Conservation (phyloP, 2,888 invertebrate genomes). For the Hydropsyche betteni region DNA sequence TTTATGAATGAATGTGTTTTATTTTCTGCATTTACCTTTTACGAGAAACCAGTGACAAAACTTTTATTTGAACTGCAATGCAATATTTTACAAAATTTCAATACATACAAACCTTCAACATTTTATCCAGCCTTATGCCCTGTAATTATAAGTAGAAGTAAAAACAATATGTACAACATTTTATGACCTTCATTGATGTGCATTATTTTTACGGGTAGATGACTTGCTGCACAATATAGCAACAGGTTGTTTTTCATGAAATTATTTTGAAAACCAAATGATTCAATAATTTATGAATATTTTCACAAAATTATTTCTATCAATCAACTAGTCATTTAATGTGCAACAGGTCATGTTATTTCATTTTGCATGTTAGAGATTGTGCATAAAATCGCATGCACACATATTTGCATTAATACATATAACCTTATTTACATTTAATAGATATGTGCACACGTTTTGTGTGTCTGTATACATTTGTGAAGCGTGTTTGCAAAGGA, state of each 20-base stretch:
- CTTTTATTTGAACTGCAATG: slow-evolving; percentile 35
- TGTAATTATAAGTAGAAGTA: slow-evolving; percentile 48
- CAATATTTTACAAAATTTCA: slow-evolving; percentile 8
- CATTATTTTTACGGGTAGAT: slow-evolving; percentile 45
- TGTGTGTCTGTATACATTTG: slow-evolving; percentile 25
- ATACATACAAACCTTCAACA: slow-evolving; percentile 38
- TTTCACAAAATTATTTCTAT: slow-evolving; percentile 36
- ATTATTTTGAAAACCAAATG: slow-evolving; percentile 47
- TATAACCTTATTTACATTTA: background rate
- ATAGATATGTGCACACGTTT: slow-evolving; percentile 22
- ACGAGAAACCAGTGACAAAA: slow-evolving; percentile 42
- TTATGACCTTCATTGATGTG: slow-evolving; percentile 30
- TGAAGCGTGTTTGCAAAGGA: slow-evolving; percentile 30
- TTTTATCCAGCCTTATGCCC: slow-evolving; percentile 44
- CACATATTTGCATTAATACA: background rate
- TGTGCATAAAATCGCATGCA: too few species aligned
- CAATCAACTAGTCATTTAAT: slow-evolving; percentile 66
- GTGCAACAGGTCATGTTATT: slow-evolving; percentile 61
- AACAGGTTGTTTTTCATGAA: slow-evolving; percentile 32
- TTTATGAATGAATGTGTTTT: slow-evolving; percentile 47
- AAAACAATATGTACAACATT: slow-evolving; percentile 35
- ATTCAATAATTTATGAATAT: slow-evolving; percentile 32
- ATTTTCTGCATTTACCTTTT: slow-evolving; percentile 43
- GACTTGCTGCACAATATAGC: slow-evolving; percentile 43
- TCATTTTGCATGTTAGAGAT: too few species aligned